Evolutionary conservation across 1,140 invertebrate species (phyloP), one percentile per base, ranked within the genome.

Genomic region (Orchesella cincta): DNA sequence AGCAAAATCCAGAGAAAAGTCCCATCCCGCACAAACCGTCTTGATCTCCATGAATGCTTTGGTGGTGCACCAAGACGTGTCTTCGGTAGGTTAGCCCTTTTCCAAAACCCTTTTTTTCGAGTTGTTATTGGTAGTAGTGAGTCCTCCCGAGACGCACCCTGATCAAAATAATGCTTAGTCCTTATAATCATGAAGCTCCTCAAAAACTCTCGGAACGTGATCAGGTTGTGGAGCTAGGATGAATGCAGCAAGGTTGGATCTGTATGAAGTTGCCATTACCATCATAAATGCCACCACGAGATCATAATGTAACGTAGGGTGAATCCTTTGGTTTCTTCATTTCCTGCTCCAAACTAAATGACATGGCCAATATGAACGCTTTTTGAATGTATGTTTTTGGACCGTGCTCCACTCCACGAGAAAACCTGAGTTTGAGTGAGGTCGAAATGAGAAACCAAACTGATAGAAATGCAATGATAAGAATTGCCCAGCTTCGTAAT

Each of bases 241-340:
- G 57, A 75, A 78, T 0, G 79, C 75, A 0, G 76, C 76, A 34
- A 80, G 54, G 31, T 80, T 80, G 46, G 35, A 73, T 52, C 64
- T 77, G 29, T 80, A 80, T 18, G 73, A 57, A 26, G 67, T 77
- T 39, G 57, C 76, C 5, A 78, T 75, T 16, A 80, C 64, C 20
- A 78, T 62, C 23, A 73, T 70, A 20, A 78, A 78, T 34, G 74
- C 18, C 0, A 80, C 73, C 62, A 76, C 29, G 29, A 18, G 5
- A 67, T 33, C 62, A 67, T 67, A 12, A 67, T 31, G 5, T 31
- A 23, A 18, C 62, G 62, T 31, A 67, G 31, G 2, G 29, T 29
- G 31, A 67, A 33, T 67, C 62, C 62, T 67, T 67, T 33, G 62
- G 62, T 33, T 67, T 67, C 31, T 29, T 14, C 8, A 67, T 67